Evolutionary conservation across 1,140 invertebrate genomes (phyloP), one percentile per base, ranked within the genome.

Genomic region (Pemphigus obesinymphae): DNA sequence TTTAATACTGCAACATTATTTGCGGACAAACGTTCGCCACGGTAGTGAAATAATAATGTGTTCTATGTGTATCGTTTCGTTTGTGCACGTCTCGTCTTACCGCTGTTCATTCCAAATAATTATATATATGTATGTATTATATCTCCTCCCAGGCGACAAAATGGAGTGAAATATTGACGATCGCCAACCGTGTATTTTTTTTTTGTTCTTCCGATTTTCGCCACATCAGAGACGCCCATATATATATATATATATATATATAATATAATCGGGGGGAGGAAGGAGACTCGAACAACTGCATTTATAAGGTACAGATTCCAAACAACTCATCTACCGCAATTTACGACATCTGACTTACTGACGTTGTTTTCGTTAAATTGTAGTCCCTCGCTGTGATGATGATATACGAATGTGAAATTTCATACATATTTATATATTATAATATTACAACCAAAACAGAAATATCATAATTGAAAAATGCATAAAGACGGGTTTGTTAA

Each of bases 151-250:
- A 34, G 50, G 11, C 34, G 20, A 43, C 29, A 61, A 37, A 37
- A 78, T 58, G 75, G 75, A 78, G 50, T 78, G 53, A 78, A 55
- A 58, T 23, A 76, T 76, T 37, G 73, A 11, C 75, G 53, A 76
- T n/a, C 31, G 23, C 68, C 68, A 26, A 53, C 3, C 26, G 68
- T 29, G 43, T n/a, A 26, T 73, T 63, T 63, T 17, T 26, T 23
- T 73, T 73, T 66, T 66, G n/a, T n/a, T 20, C 7, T 29, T 58
- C 0, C 3, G 23, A 8, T 26, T 58, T 58, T 58, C 8, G 23
- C 23, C 23, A 11, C 23, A 23, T 26, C 8, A 7, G 53, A 26
- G 23, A 58, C 53, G 53, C 23, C 53, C 8, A 5, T 2, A 10
- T n/a, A n/a, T 7, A 55, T n/a, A n/a, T n/a, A n/a, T n/a, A n/a